Evolutionary conservation across 2,888 invertebrate genomes (phyloP).

Genomic region (Monochamus alternatus): DNA sequence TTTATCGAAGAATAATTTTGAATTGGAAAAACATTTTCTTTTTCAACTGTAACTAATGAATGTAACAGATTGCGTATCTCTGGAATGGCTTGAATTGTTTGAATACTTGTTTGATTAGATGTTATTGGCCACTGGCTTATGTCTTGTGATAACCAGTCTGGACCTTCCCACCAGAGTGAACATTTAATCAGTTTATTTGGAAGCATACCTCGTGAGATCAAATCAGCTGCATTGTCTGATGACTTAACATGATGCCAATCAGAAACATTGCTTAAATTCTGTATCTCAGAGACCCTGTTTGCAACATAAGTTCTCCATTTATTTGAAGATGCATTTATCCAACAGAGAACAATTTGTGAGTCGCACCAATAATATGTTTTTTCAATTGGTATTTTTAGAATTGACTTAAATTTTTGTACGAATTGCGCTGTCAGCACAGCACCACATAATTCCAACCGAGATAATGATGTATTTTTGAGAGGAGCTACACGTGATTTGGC

Average conservation of each 20-base stretch:
- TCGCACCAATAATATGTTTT: constrained; percentile 15
- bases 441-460: constrained; percentile 13
- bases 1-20: constrained; percentile 20
- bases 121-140: constrained; percentile 2
- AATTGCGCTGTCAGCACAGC: not conserved
- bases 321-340: constrained; percentile 27
- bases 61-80: constrained; percentile 10
- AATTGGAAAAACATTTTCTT: constrained; percentile 1
- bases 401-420: not conserved
- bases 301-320: constrained; percentile 34
- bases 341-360: constrained; percentile 25
- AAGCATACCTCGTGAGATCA: constrained; percentile 39
- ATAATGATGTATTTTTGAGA: not conserved
- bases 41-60: not conserved
- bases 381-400: constrained; percentile 6
- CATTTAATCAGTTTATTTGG: constrained; percentile 13
- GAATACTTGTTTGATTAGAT: not conserved
- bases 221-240: constrained; percentile 43
- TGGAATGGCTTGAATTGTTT: not conserved
- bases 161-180: constrained; percentile 22
- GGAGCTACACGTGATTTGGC: constrained; percentile 16
- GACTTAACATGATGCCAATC: constrained; percentile 39
- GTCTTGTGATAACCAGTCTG: constrained; percentile 11
- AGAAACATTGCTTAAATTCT: constrained; percentile 7
- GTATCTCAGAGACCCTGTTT: constrained; percentile 47